Conservation (phyloP, 2,797 vertebrate species). For the Liasis olivaceus region DNA sequence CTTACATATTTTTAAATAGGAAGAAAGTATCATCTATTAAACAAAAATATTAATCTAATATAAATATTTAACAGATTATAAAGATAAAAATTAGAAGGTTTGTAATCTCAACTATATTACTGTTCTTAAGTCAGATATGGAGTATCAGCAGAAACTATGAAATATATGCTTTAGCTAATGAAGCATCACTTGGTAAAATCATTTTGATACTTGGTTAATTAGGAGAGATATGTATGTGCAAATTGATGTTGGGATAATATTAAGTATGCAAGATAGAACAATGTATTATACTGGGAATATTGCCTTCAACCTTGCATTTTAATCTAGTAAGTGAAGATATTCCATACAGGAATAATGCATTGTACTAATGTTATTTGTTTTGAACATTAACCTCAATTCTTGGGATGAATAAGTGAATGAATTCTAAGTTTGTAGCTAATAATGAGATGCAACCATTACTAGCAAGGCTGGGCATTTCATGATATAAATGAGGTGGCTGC, state of each 20-base stretch:
- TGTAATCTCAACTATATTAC: conserved; percentile 51
- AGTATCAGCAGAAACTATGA: conserved; percentile 47
- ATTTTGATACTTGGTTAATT: conserved; percentile 57
- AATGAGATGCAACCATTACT: neutral
- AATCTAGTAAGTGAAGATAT: neutral
- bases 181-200: conserved; percentile 48
- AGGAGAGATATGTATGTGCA: conserved; percentile 44
- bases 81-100: conserved; percentile 47
- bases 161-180: conserved; percentile 58
- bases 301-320: neutral
- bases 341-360: neutral
- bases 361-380: neutral
- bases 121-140: conserved; percentile 19
- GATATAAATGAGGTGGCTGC: neutral
- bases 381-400: neutral
- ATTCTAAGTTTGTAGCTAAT: neutral
- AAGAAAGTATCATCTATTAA: conserved; percentile 42
- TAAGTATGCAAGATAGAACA: conserved; percentile 1
- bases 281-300: neutral
- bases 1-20: conserved; percentile 25
- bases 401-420: neutral
- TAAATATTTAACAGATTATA: conserved; percentile 61
- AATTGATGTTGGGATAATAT: neutral
- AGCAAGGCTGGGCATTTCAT: neutral
- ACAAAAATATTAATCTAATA: conserved; percentile 51